Evolutionary conservation across 2,797 vertebrate species (phyloP).

Genomic region (Ambastaia sidthimunki): DNA sequence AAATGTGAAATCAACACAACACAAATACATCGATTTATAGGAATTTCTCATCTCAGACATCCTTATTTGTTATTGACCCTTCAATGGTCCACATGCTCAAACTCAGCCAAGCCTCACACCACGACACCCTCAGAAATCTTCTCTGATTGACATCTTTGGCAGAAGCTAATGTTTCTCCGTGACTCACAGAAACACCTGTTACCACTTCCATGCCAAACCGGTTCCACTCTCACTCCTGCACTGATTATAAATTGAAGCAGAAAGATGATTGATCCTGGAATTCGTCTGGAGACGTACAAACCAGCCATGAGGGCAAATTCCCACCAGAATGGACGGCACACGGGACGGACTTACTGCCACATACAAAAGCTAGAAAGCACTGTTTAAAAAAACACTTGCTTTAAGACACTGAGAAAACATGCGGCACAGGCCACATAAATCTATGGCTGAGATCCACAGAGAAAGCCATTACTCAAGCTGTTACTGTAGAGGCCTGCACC

Average conservation of each 20-base stretch:
- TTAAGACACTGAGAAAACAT: slow-evolving; percentile 74
- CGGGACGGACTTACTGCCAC: slow-evolving; percentile 2
- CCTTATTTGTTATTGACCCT: not conserved
- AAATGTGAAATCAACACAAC: not conserved
- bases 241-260: not conserved
- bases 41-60: not conserved
- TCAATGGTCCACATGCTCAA: not conserved
- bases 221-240: not conserved
- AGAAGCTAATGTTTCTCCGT: not conserved
- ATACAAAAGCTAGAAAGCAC: slow-evolving; percentile 31
- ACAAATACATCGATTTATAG: not conserved
- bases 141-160: not conserved
- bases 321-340: slow-evolving; percentile 18
- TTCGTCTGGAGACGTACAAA: not conserved
- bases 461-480: slow-evolving; percentile 77
- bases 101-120: not conserved
- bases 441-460: slow-evolving; percentile 72
- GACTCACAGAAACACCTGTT: not conserved
- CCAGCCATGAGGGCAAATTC: slow-evolving; percentile 18
- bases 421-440: slow-evolving; percentile 70
- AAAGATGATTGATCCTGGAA: not conserved
- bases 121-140: not conserved
- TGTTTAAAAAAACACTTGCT: slow-evolving; percentile 74
- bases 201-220: not conserved
- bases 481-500: slow-evolving; percentile 68